Evolutionary conservation across 2,888 invertebrate genomes (phyloP).

Genomic region (Leptinotarsa rubiginosa): DNA sequence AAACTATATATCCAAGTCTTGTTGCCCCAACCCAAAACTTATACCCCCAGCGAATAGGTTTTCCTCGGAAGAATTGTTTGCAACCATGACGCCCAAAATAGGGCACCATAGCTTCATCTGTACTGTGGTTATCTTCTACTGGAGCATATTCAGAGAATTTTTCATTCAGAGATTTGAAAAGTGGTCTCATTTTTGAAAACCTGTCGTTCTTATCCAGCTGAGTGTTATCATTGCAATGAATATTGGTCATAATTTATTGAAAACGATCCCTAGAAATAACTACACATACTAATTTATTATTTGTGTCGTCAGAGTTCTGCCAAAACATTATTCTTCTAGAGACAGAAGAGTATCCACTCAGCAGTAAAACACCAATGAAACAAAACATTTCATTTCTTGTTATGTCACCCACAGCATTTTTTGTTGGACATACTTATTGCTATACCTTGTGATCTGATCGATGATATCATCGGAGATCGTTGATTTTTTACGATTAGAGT

Average conservation of each 20-base stretch:
- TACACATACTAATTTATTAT: not conserved
- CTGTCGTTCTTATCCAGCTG: not conserved
- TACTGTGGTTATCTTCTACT: not conserved
- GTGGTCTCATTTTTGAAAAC: not conserved
- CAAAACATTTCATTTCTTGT: not conserved
- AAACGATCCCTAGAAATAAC: not conserved
- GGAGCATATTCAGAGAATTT: not conserved
- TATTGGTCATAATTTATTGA: not conserved
- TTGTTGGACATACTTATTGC: no score
- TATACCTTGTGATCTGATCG: not conserved
- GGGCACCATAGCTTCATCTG: not conserved
- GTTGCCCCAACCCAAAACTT: not conserved
- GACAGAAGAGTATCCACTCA: not conserved
- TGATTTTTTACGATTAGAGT: not conserved
- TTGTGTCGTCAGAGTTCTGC: not conserved
- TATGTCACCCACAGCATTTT: not conserved
- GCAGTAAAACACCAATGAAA: not conserved
- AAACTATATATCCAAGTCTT: not conserved
- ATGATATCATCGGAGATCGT: not conserved
- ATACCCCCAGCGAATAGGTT: not conserved
- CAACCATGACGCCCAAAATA: not conserved
- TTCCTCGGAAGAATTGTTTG: not conserved
- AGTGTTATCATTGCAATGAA: not conserved
- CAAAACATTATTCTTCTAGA: not conserved
- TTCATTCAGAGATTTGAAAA: not conserved